Conservation (phyloP, 2,888 invertebrate genomes). For the Nomada fabriciana region DNA sequence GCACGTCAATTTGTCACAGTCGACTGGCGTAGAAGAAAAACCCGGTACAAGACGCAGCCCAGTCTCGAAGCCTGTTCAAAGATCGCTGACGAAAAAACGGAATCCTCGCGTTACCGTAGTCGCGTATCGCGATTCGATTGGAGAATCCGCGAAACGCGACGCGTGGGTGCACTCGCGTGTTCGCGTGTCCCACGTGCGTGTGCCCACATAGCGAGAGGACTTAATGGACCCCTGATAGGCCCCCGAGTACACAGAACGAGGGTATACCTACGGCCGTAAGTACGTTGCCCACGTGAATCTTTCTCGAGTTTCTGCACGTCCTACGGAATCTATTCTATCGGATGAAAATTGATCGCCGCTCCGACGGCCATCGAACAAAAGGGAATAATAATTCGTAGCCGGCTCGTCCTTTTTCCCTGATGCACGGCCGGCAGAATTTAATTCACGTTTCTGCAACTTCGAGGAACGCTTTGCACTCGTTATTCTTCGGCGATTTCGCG, state of each 20-base stretch:
- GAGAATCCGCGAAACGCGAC: constrained; percentile 61
- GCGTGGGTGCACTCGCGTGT: constrained; percentile 63
- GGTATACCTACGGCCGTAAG: constrained; percentile 3
- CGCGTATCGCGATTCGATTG: constrained; percentile 48
- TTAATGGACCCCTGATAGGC: constrained; percentile 78
- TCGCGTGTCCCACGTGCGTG: constrained; percentile 63
- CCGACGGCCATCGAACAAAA: constrained; percentile 42
- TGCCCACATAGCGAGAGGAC: constrained; percentile 73
- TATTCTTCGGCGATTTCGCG: constrained; percentile 57
- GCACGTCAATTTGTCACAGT: constrained; percentile 40
- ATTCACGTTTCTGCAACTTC: constrained; percentile 45
- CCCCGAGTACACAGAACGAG: constrained; percentile 20
- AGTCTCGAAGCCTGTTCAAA: constrained; percentile 16
- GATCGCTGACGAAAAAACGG: constrained; percentile 19
- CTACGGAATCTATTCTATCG: constrained; percentile 48
- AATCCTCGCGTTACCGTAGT: constrained; percentile 16
- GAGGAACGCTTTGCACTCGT: constrained; percentile 68
- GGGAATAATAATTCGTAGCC: constrained; percentile 23
- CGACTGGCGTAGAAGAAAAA: neutral
- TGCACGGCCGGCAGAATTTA: constrained; percentile 20
- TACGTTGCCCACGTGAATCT: constrained; percentile 68
- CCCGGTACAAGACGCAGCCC: neutral
- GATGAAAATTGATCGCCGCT: constrained; percentile 58
- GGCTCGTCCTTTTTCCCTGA: neutral
- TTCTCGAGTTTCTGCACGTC: constrained; percentile 53